Base-by-base conservation (phyloP, 2,888 invertebrate genomes). In the Hirtodrosophila histrioides region DNA sequence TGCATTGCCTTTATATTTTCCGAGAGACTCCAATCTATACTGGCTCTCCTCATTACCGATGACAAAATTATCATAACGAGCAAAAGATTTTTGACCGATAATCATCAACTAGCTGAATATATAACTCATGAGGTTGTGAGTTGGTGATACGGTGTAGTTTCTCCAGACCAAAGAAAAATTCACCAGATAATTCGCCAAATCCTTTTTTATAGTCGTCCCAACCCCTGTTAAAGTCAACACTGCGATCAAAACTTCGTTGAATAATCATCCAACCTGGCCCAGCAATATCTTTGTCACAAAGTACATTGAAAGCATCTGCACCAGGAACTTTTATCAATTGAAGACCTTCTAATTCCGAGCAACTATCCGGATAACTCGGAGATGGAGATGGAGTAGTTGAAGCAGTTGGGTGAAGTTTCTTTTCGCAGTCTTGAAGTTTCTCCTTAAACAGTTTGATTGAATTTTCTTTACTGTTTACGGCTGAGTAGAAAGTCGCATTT, bases 151-250 rank as follows among this genome's bases (percentile, higher is more conserved):
- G 7, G 31, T 31, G 31, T 7, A 31, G 31, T 3, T 31, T 31
- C 7, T 31, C 31, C 31, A 31, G 9, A 6, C 31, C 31, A 31
- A 31, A 6, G 31, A 31, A 31, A 31, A 31, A 31, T 8, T 31
- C 31, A 31, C 93, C 93, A 9, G 4, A 8, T 31, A 31, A 4
- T 1, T 31, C 8, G 4, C 31, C 31, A 31, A 31, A 31, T 6
- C 31, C 31, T 0, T 8, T 8, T 31, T 31, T 31, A 9, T 31
- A 31, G 6, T 31, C 3, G 3, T 8, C 31, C 9, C 31, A 7
- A 31, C 6, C 3, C 8, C 7, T 7, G 31, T 31, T 1, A 8
- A 31, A 31, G 7, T 5, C 2, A 9, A 31, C 31, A 31, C 9
- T 31, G 31, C 31, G 4, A 31, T 7, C 7, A 31, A 31, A 31